A percentile compares a stretch with the other conserved stretches of the same genome.
Evolutionary conservation across 2,113 vertebrate genomes (phyloP).

Genomic region (Ahaetulla prasina): DNA sequence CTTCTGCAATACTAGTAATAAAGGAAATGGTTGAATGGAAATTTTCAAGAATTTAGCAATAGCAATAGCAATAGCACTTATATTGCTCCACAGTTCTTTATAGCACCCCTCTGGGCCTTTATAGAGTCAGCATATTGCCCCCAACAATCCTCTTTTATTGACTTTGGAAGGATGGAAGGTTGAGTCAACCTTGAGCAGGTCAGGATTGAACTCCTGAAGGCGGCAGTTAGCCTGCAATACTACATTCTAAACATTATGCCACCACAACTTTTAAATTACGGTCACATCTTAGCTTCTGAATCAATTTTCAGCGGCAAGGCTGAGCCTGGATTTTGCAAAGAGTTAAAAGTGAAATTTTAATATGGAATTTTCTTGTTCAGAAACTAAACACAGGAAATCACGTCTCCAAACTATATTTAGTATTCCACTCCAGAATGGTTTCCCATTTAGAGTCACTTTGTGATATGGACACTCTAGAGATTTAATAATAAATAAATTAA

Average conservation of each 20-base stretch:
- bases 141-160: neutral
- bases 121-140: neutral
- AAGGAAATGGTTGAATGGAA: neutral
- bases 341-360: neutral
- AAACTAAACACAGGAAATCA: neutral
- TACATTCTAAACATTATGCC: neutral
- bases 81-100: neutral
- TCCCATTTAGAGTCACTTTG: neutral
- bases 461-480: neutral
- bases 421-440: neutral
- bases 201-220: neutral
- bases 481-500: neutral
- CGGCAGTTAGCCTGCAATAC: neutral
- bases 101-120: neutral
- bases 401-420: neutral
- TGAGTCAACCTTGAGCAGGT: neutral
- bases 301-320: neutral
- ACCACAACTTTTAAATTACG: neutral
- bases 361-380: neutral
- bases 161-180: neutral
- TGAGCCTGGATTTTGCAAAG: neutral
- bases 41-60: neutral
- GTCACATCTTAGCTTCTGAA: neutral
- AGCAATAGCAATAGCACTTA: neutral
- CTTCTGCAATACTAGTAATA: neutral